Base-by-base conservation (phyloP, 1,140 invertebrate genomes). In the Mamestra configurata region DNA sequence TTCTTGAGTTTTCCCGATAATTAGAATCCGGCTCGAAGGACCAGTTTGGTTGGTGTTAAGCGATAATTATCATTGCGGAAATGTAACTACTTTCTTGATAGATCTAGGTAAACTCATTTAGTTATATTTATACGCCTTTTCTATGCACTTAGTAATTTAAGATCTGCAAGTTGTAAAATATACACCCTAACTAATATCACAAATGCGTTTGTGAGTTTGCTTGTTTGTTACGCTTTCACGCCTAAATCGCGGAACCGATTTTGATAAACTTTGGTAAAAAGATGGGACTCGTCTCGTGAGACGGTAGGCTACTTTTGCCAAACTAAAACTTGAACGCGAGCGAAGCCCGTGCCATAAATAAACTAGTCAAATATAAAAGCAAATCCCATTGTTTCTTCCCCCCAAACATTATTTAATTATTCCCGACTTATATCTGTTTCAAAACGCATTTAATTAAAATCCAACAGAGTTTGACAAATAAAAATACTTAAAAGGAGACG, bases 401-500 rank as follows among this genome's bases (percentile, higher is more conserved):
- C 61, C 27, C 43, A 15, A 1, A 35, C 66, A 49, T 70, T n/a
- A 70, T 70, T 70, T 70, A 70, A 73, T 40, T 46, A 70, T 70
- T 70, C 40, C 40, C 27, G 66, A 46, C 66, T n/a, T 70, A 27
- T 70, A 70, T 49, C 18, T 73, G 57, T 46, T 70, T 46, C 57
- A 59, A 53, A 82, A 66, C 40, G 59, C 46, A 79, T 68, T 35
- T 76, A 76, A 64, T 73, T 76, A 76, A 61, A 76, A 76, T 31
- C 55, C 57, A 46, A 64, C 40, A 10, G 37, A 31, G 55, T 57
- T 82, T 86, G 84, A 86, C 85, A 84, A 87, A 86, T 78, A 77
- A 83, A 85, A 68, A 80, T 78, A 82, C 80, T 84, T 64, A 71
- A 75, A 77, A 87, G 85, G 76, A 88, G 89, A 89, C 86, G 88